These are phyloP conservation scores for Sinocyclocheilus anshuiensis DNA, from an alignment of 2,113 vertebrate species.

Conservation along the genomic window DNA sequence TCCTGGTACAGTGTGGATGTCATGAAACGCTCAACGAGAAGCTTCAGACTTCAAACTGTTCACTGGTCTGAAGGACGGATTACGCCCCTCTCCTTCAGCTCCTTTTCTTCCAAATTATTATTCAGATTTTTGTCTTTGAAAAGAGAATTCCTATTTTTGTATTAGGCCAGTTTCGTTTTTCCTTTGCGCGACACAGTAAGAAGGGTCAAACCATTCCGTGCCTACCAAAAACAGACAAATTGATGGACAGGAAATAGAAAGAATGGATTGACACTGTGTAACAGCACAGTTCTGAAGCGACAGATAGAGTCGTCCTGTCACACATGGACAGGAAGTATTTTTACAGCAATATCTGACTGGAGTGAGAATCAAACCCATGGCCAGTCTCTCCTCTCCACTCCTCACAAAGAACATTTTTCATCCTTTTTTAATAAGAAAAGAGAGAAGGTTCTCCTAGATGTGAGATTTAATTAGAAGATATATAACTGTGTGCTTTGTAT, in stretches of 20 bases:
- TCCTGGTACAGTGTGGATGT: background rate
- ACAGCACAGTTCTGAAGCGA: slow-evolving; percentile 11
- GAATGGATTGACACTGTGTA: background rate
- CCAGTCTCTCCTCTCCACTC: slow-evolving; percentile 43
- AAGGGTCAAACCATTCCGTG: slow-evolving; percentile 74
- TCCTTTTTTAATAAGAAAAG: slow-evolving; percentile 35
- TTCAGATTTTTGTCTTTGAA: slow-evolving; percentile 59
- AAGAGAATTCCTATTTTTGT: slow-evolving; percentile 78
- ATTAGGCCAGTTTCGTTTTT: slow-evolving; percentile 73
- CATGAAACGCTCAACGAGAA: background rate
- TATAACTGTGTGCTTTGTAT: slow-evolving; percentile 70
- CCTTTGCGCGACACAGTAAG: slow-evolving; percentile 14
- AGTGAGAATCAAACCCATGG: slow-evolving; percentile 49
- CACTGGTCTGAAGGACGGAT: slow-evolving; percentile 31
- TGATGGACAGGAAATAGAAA: slow-evolving; percentile 21
- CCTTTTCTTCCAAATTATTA: slow-evolving; percentile 61
- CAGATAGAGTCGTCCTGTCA: slow-evolving; percentile 5
- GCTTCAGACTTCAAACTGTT: background rate
- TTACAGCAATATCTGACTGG: slow-evolving; percentile 46
- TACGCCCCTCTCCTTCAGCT: slow-evolving; percentile 9
- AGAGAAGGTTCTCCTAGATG: slow-evolving; percentile 36
- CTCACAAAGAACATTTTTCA: slow-evolving; percentile 44
- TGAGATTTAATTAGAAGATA: slow-evolving; percentile 49
- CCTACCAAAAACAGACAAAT: slow-evolving; percentile 56
- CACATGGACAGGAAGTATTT: background rate